These are phyloP conservation scores for Pelobates cultripes DNA, from an alignment of 2,797 vertebrate species.

Conservation along the genomic window DNA sequence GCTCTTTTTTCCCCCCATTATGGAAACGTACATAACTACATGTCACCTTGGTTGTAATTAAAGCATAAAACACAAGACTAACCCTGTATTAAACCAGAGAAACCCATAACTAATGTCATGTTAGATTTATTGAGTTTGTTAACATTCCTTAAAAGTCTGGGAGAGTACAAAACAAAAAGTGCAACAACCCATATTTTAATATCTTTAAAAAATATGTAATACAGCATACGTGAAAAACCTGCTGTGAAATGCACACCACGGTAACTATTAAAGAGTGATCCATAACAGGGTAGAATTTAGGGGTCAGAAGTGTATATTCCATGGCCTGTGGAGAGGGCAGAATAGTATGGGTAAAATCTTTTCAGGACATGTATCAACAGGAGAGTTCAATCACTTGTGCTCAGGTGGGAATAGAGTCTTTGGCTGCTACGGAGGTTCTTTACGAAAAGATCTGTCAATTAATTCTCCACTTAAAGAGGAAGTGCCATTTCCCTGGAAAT, in stretches of 20 bases:
- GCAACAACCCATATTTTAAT: not conserved
- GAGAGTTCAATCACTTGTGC: too few species aligned
- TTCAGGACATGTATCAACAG: too few species aligned
- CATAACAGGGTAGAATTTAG: too few species aligned
- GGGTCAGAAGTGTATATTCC: too few species aligned
- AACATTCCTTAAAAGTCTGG: not conserved
- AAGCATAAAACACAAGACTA: constrained; percentile 10
- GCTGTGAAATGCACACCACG: not conserved
- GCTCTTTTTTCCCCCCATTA: constrained; percentile 13
- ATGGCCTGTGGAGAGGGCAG: too few species aligned
- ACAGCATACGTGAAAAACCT: not conserved
- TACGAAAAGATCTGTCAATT: too few species aligned
- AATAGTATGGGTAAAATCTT: too few species aligned
- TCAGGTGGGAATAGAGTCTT: too few species aligned
- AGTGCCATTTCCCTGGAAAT: too few species aligned
- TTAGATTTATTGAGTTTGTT: not conserved
- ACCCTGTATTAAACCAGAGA: not conserved
- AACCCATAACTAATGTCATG: not conserved
- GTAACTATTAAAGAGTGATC: too few species aligned
- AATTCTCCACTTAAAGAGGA: too few species aligned
- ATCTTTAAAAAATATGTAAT: not conserved
- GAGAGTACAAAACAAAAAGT: not conserved
- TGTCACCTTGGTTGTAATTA: constrained; percentile 8
- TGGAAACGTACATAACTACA: constrained; percentile 28
- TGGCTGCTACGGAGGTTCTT: too few species aligned